Evolutionary conservation across 2,113 vertebrate genomes (phyloP).

Genomic region (Sakesphorus luctuosus): DNA sequence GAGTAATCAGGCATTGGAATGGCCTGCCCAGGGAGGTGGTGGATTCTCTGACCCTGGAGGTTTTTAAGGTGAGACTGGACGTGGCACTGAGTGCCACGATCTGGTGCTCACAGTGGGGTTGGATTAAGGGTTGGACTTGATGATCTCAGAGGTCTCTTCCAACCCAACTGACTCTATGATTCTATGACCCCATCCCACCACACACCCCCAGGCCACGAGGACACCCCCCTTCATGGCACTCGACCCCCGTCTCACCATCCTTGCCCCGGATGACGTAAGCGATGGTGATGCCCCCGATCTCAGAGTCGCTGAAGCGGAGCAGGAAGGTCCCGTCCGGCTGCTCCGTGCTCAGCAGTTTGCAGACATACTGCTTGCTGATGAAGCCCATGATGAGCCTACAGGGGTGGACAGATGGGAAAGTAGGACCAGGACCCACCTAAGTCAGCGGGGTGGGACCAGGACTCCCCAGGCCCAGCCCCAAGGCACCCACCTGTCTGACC

Average conservation of each 20-base stretch:
- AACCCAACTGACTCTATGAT: too few species aligned
- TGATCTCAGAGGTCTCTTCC: too few species aligned
- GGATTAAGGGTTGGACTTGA: too few species aligned
- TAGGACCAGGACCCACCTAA: neutral
- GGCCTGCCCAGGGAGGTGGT: too few species aligned
- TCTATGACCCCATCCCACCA: too few species aligned
- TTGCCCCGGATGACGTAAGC: conserved; percentile 83
- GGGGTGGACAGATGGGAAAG: neutral
- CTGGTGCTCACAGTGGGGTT: too few species aligned
- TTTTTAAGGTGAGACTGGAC: too few species aligned
- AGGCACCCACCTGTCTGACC: conserved; percentile 86
- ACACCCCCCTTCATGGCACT: neutral
- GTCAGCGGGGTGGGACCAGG: neutral
- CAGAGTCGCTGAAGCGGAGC: conserved; percentile 96
- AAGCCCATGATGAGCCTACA: conserved; percentile 92
- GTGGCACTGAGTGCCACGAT: too few species aligned
- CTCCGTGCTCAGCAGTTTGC: conserved; percentile 83
- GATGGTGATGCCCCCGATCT: conserved; percentile 96
- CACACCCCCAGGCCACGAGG: fast-evolving
- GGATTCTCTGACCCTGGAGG: too few species aligned
- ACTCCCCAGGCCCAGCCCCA: fast-evolving
- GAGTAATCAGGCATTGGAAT: too few species aligned
- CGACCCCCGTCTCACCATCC: conserved; percentile 63
- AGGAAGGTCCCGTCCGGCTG: conserved; percentile 90
- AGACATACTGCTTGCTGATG: conserved; percentile 93